Evolutionary conservation across 2,113 vertebrate genomes (phyloP).

Genomic region (Nansenia antarctica): DNA sequence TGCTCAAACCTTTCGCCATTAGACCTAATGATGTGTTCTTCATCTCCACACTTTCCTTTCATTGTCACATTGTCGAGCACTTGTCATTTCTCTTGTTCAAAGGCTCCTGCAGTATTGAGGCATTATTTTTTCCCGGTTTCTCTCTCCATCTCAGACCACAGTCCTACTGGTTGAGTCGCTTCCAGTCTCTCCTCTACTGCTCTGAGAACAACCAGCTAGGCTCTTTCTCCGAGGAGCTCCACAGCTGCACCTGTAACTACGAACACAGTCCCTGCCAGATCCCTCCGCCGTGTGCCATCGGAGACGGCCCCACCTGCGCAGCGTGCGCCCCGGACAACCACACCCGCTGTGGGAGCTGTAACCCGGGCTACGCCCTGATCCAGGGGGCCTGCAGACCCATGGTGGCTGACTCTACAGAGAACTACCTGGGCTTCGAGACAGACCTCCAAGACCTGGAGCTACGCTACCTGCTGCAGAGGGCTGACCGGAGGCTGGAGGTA

Average conservation of each 20-base stretch:
- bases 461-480: constrained; percentile 88
- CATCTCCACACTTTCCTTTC: neutral
- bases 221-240: constrained; percentile 90
- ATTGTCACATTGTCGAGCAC: neutral
- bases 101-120: neutral
- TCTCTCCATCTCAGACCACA: constrained; percentile 76
- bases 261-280: constrained; percentile 87
- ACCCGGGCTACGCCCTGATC: constrained; percentile 84
- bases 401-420: constrained; percentile 93
- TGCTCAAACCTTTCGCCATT: constrained; percentile 45
- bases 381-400: constrained; percentile 91
- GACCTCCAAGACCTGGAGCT: constrained; percentile 96
- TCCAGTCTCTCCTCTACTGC: constrained; percentile 96
- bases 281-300: constrained; percentile 82
- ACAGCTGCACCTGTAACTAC: constrained; percentile 87
- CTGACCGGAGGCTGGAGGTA: constrained; percentile 87
- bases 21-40: constrained; percentile 27
- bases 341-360: constrained; percentile 92
- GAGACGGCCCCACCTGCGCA: constrained; percentile 82
- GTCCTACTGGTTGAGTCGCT: constrained; percentile 89
- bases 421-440: constrained; percentile 94
- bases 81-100: constrained; percentile 19
- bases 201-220: constrained; percentile 94
- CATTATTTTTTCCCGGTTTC: neutral
- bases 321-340: constrained; percentile 88